Evolutionary conservation across 1,140 invertebrate species (phyloP).

Genomic region (Hestina assimilis): DNA sequence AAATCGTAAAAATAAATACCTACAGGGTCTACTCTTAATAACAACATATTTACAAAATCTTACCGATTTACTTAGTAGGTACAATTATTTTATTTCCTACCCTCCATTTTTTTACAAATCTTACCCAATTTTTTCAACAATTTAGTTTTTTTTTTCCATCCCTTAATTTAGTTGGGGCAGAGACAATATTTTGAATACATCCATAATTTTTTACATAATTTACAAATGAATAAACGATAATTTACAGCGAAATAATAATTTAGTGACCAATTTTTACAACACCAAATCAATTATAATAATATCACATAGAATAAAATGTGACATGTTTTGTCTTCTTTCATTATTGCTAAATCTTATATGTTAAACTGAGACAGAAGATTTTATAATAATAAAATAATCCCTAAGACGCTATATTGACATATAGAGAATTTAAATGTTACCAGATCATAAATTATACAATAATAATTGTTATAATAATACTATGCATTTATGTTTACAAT

Average conservation of each 20-base stretch:
- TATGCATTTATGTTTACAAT: background rate
- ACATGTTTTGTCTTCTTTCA: background rate
- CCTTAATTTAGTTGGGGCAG: conserved; percentile 16
- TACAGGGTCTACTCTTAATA: conserved; percentile 70
- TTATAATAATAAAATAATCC: no score
- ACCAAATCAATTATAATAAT: conserved; percentile 15
- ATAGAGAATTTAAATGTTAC: no score
- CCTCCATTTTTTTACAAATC: conserved; percentile 57
- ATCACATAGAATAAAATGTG: background rate
- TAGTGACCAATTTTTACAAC: conserved; percentile 4
- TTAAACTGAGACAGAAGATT: background rate
- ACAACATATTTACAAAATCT: conserved; percentile 70
- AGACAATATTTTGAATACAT: background rate
- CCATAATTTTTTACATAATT: conserved; percentile 11
- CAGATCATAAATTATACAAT: background rate
- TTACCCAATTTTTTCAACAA: conserved; percentile 48
- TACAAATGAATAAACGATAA: conserved; percentile 6
- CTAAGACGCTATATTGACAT: no score
- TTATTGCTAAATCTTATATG: background rate
- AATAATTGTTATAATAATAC: background rate
- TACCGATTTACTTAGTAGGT: conserved; percentile 62
- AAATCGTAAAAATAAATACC: conserved; percentile 76
- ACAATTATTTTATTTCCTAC: conserved; percentile 53
- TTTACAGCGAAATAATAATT: conserved; percentile 5
- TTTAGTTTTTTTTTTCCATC: conserved; percentile 36